Evolutionary conservation across 2,888 invertebrate genomes (phyloP).

Genomic region (Alviniconcha strummeri): DNA sequence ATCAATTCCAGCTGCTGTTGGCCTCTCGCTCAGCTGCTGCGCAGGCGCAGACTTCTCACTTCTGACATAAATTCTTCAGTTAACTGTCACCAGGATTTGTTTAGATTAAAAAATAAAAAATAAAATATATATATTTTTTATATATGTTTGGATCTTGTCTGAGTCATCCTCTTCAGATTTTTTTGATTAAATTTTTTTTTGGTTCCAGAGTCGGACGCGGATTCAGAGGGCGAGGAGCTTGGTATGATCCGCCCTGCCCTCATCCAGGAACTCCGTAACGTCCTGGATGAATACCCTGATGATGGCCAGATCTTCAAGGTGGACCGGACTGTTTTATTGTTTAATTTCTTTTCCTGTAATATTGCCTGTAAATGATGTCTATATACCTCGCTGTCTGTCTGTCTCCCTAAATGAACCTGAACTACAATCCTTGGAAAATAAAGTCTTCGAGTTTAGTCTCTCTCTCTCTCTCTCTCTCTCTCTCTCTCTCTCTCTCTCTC

Average conservation of each 20-base stretch:
- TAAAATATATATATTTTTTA: no score
- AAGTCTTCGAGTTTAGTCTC: neutral
- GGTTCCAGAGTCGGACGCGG: neutral
- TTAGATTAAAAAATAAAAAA: no score
- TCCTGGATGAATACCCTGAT: constrained; percentile 67
- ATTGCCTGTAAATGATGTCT: no score
- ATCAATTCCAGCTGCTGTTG: no score
- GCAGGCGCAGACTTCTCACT: no score
- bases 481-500: neutral
- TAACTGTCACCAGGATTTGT: no score
- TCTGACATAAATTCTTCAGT: no score
- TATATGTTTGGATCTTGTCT: no score
- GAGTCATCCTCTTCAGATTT: no score
- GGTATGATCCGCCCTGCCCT: constrained; percentile 55
- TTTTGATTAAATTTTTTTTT: neutral
- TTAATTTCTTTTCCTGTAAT: neutral
- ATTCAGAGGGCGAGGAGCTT: constrained; percentile 39
- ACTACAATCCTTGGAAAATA: neutral
- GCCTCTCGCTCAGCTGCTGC: no score
- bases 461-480: constrained; percentile 1
- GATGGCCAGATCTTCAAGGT: constrained; percentile 70
- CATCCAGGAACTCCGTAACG: constrained; percentile 59
- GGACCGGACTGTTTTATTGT: neutral
- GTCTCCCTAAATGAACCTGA: neutral
- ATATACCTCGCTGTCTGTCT: neutral